Evolutionary conservation across 2,888 invertebrate genomes (phyloP), one percentile per base, ranked within the genome.

Genomic region (Plagodis dolabraria): DNA sequence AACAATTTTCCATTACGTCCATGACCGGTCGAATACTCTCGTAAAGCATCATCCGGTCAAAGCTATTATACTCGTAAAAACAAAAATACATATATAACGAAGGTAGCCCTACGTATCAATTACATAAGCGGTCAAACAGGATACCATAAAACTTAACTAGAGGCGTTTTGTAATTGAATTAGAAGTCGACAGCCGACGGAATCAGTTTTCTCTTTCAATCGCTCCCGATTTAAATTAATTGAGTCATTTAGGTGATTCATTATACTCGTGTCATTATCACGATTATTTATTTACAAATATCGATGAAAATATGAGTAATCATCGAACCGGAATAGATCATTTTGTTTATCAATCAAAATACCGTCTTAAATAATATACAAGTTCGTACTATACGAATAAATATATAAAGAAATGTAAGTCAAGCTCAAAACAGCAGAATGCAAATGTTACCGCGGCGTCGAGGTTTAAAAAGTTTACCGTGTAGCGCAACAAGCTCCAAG

Each of bases 191-290:
- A 64, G 65, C 61, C 50, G 48, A 52, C 45, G 11, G 53, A 12
- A 43, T 43, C 12, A 44, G 61, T 65, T 69, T 67, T 65, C 69
- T 67, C 65, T 67, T 65, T 69, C 58, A 54, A 65, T 69, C 61
- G 59, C 51, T 64, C 62, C 63, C 55, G 64, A 59, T 57, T 52
- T 65, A 57, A 64, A 53, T 46, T 55, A 56, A 67, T 69, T 67
- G 64, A 64, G 64, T 57, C 63, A 67, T 68, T 60, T 55, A 38
- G 34, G 54, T 59, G 49, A 65, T 62, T 63, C 63, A 64, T 61
- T 47, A 59, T 50, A 43, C 42, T 50, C 8, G 33, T 44, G 7
- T 35, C 33, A 40, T 5, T 33, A 53, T 45, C 34, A 33, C 40
- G 12, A 22, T 40, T 10, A 34, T 53, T 42, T 38, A n/a, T 47